phyloP scores from a whole-genome alignment of 2,888 invertebrate species.

The Chrysolina americana region DNA sequence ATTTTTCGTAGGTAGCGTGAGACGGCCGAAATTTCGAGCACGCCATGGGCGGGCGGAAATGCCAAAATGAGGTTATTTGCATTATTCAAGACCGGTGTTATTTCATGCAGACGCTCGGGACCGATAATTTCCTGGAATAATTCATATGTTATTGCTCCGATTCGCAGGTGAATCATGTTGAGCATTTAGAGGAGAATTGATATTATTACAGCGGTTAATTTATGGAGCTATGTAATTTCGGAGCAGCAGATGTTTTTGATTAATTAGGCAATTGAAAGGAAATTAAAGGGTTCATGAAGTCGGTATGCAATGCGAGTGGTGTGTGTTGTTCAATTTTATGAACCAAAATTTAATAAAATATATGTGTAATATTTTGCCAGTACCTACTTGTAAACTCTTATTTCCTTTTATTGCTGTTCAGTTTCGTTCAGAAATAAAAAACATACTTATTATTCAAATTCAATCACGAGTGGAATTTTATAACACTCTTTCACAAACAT shows the following conservation, averaged over 20 bases:
- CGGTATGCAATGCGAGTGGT: not conserved
- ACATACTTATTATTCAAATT: too few relatives aligned
- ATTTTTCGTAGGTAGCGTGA: slow-evolving; percentile 24
- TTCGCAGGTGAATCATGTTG: slow-evolving; percentile 31
- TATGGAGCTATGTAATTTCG: slow-evolving; percentile 10
- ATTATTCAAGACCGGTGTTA: slow-evolving; percentile 33
- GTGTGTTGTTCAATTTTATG: too few relatives aligned
- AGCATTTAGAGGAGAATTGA: slow-evolving; percentile 21
- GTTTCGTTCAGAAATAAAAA: too few relatives aligned
- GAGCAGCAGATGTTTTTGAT: slow-evolving; percentile 17
- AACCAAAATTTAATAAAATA: too few relatives aligned
- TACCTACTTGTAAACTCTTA: too few relatives aligned
- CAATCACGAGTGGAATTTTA: too few relatives aligned
- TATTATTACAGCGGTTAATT: slow-evolving; percentile 18
- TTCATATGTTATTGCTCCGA: slow-evolving; percentile 28
- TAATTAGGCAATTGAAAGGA: slow-evolving; percentile 10
- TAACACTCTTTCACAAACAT: too few relatives aligned
- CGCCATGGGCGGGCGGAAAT: slow-evolving; percentile 12
- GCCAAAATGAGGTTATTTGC: slow-evolving; percentile 36
- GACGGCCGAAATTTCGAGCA: slow-evolving; percentile 26
- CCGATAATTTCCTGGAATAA: slow-evolving; percentile 33
- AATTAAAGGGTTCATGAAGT: not conserved
- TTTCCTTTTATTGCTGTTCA: too few relatives aligned
- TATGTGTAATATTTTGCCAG: too few relatives aligned
- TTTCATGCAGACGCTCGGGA: slow-evolving; percentile 31